Percentiles rank a stretch among this genome's conserved stretches.
Evolutionary conservation across 2,113 vertebrate genomes (phyloP).

Genomic region (Scortum barcoo): DNA sequence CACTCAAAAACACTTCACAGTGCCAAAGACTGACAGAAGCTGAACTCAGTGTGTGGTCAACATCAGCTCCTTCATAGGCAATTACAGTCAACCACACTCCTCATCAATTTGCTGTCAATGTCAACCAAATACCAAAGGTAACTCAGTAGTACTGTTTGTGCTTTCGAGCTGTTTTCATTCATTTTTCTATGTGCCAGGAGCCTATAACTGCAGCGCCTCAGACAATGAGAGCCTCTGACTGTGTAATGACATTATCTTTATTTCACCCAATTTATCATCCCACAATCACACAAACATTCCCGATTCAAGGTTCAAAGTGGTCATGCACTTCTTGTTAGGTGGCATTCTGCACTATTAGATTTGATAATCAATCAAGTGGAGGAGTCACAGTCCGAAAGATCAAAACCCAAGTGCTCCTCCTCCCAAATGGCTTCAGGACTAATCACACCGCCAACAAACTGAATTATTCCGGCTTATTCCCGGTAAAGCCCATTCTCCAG

Average conservation of each 20-base stretch:
- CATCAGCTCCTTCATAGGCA: no score
- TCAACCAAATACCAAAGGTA: neutral
- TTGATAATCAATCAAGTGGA: conserved; percentile 36
- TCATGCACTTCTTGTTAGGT: conserved; percentile 57
- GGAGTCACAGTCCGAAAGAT: conserved; percentile 16
- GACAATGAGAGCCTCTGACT: neutral
- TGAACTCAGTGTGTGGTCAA: neutral
- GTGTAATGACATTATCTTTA: conserved; percentile 46
- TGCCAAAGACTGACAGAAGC: neutral
- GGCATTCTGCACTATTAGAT: conserved; percentile 54
- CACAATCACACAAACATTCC: conserved; percentile 44
- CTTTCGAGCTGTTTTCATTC: neutral
- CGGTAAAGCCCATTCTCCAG: neutral
- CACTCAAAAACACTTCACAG: neutral
- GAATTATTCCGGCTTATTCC: conserved; percentile 5
- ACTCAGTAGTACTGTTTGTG: neutral
- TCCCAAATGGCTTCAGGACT: conserved; percentile 15
- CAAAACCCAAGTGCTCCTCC: neutral
- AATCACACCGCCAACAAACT: conserved; percentile 20
- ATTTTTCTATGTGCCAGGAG: neutral
- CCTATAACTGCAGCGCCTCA: neutral
- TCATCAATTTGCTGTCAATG: no score
- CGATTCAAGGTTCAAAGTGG: conserved; percentile 20
- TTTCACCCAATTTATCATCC: conserved; percentile 22
- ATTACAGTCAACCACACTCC: no score